A percentile compares a stretch with the other conserved stretches of the same genome.
phyloP scores from a whole-genome alignment of 35 echinoderm and acorn worm species.

The Strongylocentrotus purpuratus region DNA sequence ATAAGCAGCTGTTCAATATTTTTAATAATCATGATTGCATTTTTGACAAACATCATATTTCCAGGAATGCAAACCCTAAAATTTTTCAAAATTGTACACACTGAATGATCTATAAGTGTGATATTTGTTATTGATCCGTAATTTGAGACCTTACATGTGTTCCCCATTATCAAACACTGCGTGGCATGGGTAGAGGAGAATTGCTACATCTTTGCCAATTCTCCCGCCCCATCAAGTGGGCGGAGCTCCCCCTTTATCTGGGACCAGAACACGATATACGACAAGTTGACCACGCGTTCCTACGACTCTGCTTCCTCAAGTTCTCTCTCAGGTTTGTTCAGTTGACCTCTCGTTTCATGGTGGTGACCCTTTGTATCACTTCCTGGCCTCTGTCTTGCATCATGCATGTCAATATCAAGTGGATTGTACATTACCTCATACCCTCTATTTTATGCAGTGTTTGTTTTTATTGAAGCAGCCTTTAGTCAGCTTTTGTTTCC shows the following conservation, averaged over 20 bases:
- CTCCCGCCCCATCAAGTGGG: slow-evolving; percentile 76
- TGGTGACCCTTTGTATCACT: background rate
- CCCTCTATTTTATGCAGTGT: background rate
- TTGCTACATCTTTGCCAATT: slow-evolving; percentile 86
- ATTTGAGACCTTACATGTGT: background rate
- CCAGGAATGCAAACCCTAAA: background rate
- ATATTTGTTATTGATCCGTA: background rate
- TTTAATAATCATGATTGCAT: no score
- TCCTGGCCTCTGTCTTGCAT: background rate
- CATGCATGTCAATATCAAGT: slow-evolving; percentile 9
- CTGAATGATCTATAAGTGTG: no score
- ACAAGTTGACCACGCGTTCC: slow-evolving; percentile 83
- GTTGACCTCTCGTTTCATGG: background rate
- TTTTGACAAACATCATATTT: no score
- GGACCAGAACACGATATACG: slow-evolving; percentile 85
- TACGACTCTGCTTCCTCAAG: slow-evolving; percentile 72
- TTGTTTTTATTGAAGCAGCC: background rate
- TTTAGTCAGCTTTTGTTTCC: background rate
- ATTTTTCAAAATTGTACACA: no score
- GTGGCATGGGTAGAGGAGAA: slow-evolving; percentile 78
- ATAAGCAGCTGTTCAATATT: no score
- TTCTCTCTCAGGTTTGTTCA: slow-evolving; percentile 84
- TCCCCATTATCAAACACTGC: slow-evolving; percentile 25
- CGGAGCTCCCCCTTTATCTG: slow-evolving; percentile 94
- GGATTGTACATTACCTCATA: background rate